Conservation (phyloP, 2,113 vertebrate genomes). For the Dermatemys mawii region DNA sequence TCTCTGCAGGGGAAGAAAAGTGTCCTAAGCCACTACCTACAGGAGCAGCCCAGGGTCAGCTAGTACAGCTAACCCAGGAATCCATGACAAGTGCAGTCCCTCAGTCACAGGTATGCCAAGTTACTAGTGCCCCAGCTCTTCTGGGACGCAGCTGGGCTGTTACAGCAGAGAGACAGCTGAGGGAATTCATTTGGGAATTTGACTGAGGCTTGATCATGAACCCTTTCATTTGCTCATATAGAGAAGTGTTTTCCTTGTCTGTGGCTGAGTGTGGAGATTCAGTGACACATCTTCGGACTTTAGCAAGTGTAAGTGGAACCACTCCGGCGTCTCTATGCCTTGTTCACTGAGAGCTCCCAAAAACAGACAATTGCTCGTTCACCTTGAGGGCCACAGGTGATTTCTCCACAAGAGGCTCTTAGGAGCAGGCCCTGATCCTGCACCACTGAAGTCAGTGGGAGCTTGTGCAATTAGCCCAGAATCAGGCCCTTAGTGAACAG, state of each 20-base stretch:
- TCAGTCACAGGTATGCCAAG: neutral
- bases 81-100: neutral
- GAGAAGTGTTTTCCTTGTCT: neutral
- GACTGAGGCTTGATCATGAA: neutral
- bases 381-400: neutral
- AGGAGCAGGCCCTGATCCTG: neutral
- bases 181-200: neutral
- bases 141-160: neutral
- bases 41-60: neutral
- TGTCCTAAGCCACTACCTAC: neutral
- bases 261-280: neutral
- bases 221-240: neutral
- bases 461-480: neutral
- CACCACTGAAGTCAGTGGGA: neutral
- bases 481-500: neutral
- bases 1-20: neutral
- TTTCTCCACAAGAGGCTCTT: neutral
- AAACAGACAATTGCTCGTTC: neutral
- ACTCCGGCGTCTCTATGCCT: neutral
- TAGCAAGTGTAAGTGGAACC: neutral
- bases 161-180: neutral
- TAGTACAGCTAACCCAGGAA: neutral
- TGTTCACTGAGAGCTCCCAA: neutral
- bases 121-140: neutral
- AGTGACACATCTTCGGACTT: neutral